Evolutionary conservation across 1,140 invertebrate genomes (phyloP).

Genomic region (Sesamia nonagrioides): DNA sequence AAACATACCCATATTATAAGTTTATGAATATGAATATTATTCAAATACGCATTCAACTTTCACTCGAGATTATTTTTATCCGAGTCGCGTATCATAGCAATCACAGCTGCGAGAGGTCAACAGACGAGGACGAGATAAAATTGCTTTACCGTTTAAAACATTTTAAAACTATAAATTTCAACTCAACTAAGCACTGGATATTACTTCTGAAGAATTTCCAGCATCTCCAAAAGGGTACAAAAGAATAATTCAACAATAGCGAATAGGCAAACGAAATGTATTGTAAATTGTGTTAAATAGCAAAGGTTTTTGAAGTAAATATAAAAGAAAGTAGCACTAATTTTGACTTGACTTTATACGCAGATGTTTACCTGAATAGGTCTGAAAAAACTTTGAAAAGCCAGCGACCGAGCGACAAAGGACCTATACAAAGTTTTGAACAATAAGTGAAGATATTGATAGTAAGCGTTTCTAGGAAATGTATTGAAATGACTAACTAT

Average conservation of each 20-base stretch:
- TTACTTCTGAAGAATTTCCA: conserved; percentile 23
- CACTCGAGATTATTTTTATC: conserved; percentile 51
- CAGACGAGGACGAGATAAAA: conserved; percentile 46
- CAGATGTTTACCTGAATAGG: conserved; percentile 21
- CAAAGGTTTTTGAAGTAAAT: neutral
- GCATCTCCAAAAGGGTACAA: neutral
- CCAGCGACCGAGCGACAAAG: neutral
- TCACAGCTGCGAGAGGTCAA: conserved; percentile 36
- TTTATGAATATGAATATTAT: conserved; percentile 9
- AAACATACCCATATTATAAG: neutral
- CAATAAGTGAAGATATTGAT: neutral
- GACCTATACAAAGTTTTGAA: neutral
- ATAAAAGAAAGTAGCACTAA: conserved; percentile 13
- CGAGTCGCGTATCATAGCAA: conserved; percentile 26
- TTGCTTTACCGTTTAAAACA: conserved; percentile 1
- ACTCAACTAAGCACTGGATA: conserved; percentile 1
- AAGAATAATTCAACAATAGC: conserved; percentile 40
- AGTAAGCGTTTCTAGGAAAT: neutral
- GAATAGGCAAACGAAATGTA: conserved; percentile 17
- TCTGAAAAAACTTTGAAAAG: neutral
- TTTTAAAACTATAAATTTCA: conserved; percentile 12
- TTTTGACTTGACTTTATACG: conserved; percentile 15
- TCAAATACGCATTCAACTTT: conserved; percentile 48
- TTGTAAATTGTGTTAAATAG: conserved; percentile 23
- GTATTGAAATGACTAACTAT: neutral